Conservation (phyloP, 2,888 invertebrate genomes). For the Trypoxylon attenuatum region DNA sequence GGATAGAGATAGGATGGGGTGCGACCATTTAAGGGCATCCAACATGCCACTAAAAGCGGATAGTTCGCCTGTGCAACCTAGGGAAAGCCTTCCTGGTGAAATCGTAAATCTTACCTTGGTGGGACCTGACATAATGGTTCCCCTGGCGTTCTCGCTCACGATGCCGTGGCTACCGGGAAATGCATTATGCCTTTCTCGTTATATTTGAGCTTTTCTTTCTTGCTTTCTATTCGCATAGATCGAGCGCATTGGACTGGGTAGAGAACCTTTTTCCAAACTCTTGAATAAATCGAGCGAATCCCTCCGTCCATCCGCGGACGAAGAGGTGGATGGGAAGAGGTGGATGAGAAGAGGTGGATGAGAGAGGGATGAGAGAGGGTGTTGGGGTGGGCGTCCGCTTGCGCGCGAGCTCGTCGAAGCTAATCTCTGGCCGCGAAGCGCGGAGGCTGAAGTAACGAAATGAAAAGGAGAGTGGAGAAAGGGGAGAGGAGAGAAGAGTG, state of each 20-base stretch:
- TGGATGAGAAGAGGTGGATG: background rate
- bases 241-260: too few species aligned
- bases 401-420: slow-evolving; percentile 6
- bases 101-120: slow-evolving; percentile 60
- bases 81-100: slow-evolving; percentile 58
- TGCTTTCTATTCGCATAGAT: too few species aligned
- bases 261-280: too few species aligned
- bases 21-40: slow-evolving; percentile 45
- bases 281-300: slow-evolving; percentile 12
- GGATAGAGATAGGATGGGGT: slow-evolving; percentile 40
- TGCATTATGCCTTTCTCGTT: slow-evolving; percentile 20
- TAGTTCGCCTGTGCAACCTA: slow-evolving; percentile 36
- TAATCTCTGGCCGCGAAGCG: slow-evolving; percentile 42
- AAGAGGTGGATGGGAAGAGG: background rate
- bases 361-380: slow-evolving; percentile 4
- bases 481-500: slow-evolving; percentile 66
- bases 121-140: slow-evolving; percentile 29
- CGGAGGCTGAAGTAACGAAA: slow-evolving; percentile 54
- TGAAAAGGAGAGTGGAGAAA: slow-evolving; percentile 60
- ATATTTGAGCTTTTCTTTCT: slow-evolving; percentile 4
- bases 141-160: background rate
- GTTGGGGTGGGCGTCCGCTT: too few species aligned
- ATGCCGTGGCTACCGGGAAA: slow-evolving; percentile 33
- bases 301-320: slow-evolving; percentile 6
- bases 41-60: slow-evolving; percentile 46